Percentiles rank a stretch among this genome's conserved stretches.
Evolutionary conservation across 2,113 vertebrate species (phyloP).

Genomic region (Condylura cristata): DNA sequence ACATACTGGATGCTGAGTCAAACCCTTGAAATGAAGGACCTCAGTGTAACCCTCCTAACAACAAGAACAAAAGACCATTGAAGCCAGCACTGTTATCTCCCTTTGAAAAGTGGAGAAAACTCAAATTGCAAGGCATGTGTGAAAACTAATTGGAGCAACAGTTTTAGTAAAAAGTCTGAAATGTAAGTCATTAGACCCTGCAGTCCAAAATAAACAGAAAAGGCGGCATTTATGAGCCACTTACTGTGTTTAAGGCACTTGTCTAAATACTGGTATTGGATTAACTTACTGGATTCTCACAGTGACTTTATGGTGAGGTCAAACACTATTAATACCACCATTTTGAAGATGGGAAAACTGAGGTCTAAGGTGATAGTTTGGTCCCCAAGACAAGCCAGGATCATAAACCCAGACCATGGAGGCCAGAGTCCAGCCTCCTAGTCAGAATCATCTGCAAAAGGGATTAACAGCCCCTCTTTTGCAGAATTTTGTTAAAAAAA

Average conservation of each 20-base stretch:
- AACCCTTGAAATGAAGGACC: not conserved
- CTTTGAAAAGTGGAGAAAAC: not conserved
- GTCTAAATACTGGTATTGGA: not conserved
- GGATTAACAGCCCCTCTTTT: not conserved
- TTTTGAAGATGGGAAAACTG: not conserved
- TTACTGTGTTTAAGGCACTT: not conserved
- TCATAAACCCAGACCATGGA: not conserved
- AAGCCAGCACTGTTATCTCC: not conserved
- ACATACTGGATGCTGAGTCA: fast-evolving
- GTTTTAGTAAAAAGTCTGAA: not conserved
- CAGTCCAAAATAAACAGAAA: not conserved
- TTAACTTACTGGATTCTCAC: not conserved
- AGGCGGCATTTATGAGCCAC: not conserved
- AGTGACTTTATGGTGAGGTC: not conserved
- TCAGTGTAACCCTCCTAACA: not conserved
- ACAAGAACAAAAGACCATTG: not conserved
- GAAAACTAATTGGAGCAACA: too few relatives aligned
- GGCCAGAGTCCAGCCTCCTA: not conserved
- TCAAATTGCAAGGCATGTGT: not conserved
- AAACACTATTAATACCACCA: not conserved
- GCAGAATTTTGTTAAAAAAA: not conserved
- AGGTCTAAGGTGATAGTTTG: not conserved
- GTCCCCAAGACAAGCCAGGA: not conserved
- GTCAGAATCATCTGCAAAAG: not conserved
- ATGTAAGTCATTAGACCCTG: not conserved